These are phyloP conservation scores for Macrobrachium rosenbergii DNA, from an alignment of 1,140 invertebrate genomes.

Conservation along the genomic window DNA sequence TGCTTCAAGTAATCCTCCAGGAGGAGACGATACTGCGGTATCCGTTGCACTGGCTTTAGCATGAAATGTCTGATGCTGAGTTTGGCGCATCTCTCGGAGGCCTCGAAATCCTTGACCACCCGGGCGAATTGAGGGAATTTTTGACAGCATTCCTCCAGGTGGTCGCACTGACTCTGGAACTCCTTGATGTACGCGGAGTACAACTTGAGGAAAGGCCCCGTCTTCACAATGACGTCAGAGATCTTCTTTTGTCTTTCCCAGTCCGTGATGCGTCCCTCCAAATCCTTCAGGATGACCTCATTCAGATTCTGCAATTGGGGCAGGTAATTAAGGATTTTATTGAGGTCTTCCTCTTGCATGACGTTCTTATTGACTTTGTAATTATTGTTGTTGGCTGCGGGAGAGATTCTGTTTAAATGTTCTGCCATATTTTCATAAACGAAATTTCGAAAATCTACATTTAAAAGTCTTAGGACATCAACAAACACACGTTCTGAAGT, in stretches of 20 bases:
- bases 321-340: constrained; percentile 76
- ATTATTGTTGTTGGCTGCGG: constrained; percentile 4
- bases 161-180: constrained; percentile 77
- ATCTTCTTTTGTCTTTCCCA: constrained; percentile 77
- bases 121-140: constrained; percentile 77
- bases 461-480: constrained; percentile 79
- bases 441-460: constrained; percentile 77
- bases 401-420: constrained; percentile 66
- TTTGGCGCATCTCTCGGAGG: constrained; percentile 76
- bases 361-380: constrained; percentile 47
- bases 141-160: constrained; percentile 76
- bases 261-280: constrained; percentile 76
- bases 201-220: constrained; percentile 83
- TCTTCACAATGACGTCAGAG: constrained; percentile 82
- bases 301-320: constrained; percentile 77
- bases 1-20: constrained; percentile 79
- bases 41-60: constrained; percentile 83
- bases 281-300: constrained; percentile 78
- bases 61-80: constrained; percentile 80
- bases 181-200: constrained; percentile 82
- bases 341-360: constrained; percentile 73
- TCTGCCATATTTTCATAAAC: constrained; percentile 67
- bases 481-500: constrained; percentile 81
- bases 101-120: constrained; percentile 79
- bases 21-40: constrained; percentile 80